These are phyloP conservation scores for Tigriopus californicus DNA, from an alignment of 2,888 invertebrate genomes.

Conservation along the genomic window DNA sequence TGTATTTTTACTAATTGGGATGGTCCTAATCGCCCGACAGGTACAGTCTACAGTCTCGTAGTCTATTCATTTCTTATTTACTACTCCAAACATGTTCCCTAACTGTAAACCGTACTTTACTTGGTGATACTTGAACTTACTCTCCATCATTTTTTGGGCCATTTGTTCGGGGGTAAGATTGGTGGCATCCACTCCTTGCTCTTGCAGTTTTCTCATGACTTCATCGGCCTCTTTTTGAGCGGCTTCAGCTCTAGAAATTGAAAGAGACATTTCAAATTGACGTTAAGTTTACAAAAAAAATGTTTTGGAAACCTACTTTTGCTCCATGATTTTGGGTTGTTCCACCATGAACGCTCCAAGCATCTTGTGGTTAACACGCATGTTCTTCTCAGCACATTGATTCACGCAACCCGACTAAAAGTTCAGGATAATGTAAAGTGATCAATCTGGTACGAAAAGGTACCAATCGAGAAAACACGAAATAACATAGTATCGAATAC, in stretches of 20 bases:
- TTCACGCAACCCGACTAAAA: slow-evolving; percentile 31
- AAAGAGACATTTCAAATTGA: neutral
- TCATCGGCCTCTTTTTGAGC: slow-evolving; percentile 20
- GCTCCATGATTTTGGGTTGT: slow-evolving; percentile 36
- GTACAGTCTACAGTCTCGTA: no score
- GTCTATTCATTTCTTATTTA: no score
- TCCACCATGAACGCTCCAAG: slow-evolving; percentile 41
- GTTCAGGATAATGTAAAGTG: no score
- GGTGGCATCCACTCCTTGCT: neutral
- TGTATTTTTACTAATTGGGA: no score
- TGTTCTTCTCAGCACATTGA: slow-evolving; percentile 37
- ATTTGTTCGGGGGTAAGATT: slow-evolving; percentile 15
- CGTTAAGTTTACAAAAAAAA: neutral
- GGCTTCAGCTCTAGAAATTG: slow-evolving; percentile 23
- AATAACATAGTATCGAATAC: no score
- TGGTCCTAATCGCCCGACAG: no score
- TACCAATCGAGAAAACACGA: no score
- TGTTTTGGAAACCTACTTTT: neutral
- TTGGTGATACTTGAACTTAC: no score
- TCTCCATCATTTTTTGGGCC: neutral
- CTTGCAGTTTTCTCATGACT: neutral
- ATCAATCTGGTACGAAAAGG: no score
- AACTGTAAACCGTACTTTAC: no score
- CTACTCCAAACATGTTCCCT: no score
- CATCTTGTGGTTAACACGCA: slow-evolving; percentile 39